A percentile compares a stretch with the other conserved stretches of the same genome.
Evolutionary conservation across 1,140 invertebrate genomes (phyloP).

Genomic region (Drosophila santomea): DNA sequence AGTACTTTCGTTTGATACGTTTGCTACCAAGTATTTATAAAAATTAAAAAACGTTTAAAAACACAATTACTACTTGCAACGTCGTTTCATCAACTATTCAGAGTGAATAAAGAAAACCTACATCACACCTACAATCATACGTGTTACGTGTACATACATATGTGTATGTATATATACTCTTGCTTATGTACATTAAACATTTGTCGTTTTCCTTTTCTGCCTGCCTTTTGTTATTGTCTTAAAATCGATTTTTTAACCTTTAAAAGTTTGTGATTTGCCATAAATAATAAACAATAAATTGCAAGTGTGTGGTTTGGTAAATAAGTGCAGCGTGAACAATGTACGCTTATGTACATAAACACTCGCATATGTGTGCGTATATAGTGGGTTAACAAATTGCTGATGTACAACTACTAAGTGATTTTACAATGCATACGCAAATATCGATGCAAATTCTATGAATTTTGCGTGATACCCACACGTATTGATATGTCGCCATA

Average conservation of each 20-base stretch:
- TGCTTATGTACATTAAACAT: constrained; percentile 38
- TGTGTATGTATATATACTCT: constrained; percentile 47
- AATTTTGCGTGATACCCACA: constrained; percentile 3
- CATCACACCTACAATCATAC: constrained; percentile 39
- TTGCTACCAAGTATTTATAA: constrained; percentile 33
- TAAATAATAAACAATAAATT: neutral
- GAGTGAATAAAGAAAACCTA: constrained; percentile 38
- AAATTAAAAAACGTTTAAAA: constrained; percentile 7
- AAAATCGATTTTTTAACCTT: constrained; percentile 12
- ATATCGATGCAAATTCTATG: constrained; percentile 2
- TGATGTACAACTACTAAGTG: constrained; percentile 16
- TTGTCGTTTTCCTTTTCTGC: constrained; percentile 35
- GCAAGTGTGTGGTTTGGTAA: neutral
- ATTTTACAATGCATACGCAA: constrained; percentile 1
- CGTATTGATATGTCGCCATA: constrained; percentile 4
- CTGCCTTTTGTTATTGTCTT: constrained; percentile 4
- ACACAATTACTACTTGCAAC: constrained; percentile 1
- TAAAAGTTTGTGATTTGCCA: neutral
- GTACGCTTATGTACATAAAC: constrained; percentile 10
- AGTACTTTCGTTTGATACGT: constrained; percentile 43
- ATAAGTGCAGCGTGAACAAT: constrained; percentile 12
- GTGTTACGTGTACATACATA: constrained; percentile 52
- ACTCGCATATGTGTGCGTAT: constrained; percentile 19
- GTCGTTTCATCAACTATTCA: constrained; percentile 21
- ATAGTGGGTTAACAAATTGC: constrained; percentile 31